Base-by-base conservation (phyloP, 2,888 invertebrate genomes). In the Buathra laborator region DNA sequence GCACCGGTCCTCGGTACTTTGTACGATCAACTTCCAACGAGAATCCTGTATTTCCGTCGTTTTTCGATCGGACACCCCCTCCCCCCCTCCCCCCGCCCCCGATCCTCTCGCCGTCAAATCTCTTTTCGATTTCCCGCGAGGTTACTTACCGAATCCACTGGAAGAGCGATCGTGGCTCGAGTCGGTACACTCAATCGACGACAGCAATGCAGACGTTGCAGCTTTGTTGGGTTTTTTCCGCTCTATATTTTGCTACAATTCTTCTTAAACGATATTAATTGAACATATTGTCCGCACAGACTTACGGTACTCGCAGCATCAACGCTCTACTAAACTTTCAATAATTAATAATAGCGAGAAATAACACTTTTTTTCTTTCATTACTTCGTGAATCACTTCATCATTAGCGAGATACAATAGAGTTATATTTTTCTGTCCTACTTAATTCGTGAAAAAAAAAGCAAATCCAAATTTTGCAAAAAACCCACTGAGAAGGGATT, bases 91-190 rank as follows among this genome's bases (percentile, higher is more conserved):
- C 2, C 37, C 37, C 37, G 9, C 4, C 29, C 16, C 56, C 70
- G 19, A 24, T 43, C 7, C 48, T 71, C 71, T 67, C 53, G 16
- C 46, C 67, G 56, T 2, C 24, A 16, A 72, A 43, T 80, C 67
- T 64, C 12, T 66, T 80, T 66, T 80, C 80, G 72, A 80, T 80
- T 80, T 80, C 80, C 80, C 80, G 66, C 56, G 80, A 74, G 80
- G 56, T 66, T 80, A 24, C n/a, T 53, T 37, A 37, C 37, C 37
- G 19, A n/a, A 71, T 62, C 46, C 44, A 51, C 51, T 51, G 67
- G 56, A 72, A 67, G 43, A 51, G 66, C 53, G 72, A 53, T 80
- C 80, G 56, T n/a, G 46, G 48, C 9, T 43, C 16, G 66, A 37
- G 53, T 67, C 72, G 9, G 66, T 12, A 66, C 66, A 10, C 10